Evolutionary conservation across 2,797 vertebrate genomes (phyloP), one percentile per base, ranked within the genome.

Genomic region (Zalophus californianus): DNA sequence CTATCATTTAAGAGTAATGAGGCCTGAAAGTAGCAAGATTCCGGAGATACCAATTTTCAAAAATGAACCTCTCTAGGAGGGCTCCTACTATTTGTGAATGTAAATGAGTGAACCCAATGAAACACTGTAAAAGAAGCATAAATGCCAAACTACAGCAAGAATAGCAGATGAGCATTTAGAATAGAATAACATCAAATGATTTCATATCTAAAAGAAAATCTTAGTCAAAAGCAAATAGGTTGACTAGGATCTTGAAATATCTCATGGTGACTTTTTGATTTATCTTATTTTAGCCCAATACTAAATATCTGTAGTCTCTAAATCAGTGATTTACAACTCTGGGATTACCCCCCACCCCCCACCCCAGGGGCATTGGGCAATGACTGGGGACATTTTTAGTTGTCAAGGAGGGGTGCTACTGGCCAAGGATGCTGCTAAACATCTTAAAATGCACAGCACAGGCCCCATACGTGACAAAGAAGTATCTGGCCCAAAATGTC

Each of bases 231-330:
- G 15, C 80, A 82, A 92, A 7, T n/a, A 50, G 29, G 44, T 21
- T 94, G 44, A 66, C 72, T 56, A 77, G 87, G 84, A 89, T 70
- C 48, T 64, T 68, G 13, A 85, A 93, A 90, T 52, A 93, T 1
- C 54, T 62, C 44, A 78, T 13, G 54, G 7, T n/a, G n/a, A 79
- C 15, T 82, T 95, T 95, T 73, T 32, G 75, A 14, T 50, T 44
- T 58, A 41, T 32, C 38, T 84, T 84, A 79, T 48, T 85, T 38
- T 58, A 66, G 35, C 66, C 66, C 1, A 70, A 10, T 54, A 66
- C 25, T 82, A 68, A 90, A 64, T 29, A 32, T 23, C 9, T 68
- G 7, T 77, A 66, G 41, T 83, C 20, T 91, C 60, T 29, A 41
- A 80, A 52, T 90, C 25, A 80, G 29, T 32, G 50, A 52, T 50